Conservation (phyloP, 1,140 invertebrate species). For the Brachionus angularis region DNA sequence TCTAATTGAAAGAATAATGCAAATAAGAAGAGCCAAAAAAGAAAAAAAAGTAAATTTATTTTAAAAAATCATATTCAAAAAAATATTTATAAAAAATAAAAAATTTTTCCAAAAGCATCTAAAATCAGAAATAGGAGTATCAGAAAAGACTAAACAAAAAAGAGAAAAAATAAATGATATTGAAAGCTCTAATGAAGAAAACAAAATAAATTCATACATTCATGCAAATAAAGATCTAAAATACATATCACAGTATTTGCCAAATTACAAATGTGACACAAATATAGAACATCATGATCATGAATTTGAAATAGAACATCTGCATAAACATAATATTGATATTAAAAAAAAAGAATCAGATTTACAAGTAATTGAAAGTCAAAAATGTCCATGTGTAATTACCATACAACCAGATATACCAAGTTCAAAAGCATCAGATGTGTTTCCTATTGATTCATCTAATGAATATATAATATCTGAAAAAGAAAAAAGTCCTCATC, state of each 20-base stretch:
- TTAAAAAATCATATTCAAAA: too few relatives aligned
- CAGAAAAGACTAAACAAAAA: too few relatives aligned
- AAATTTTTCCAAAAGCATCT: neutral
- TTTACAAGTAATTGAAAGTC: too few relatives aligned
- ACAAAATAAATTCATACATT: neutral
- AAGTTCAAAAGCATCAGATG: too few relatives aligned
- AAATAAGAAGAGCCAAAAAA: conserved; percentile 17
- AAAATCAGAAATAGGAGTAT: conserved; percentile 4
- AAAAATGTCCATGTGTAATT: too few relatives aligned
- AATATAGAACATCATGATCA: conserved; percentile 29
- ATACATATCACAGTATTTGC: conserved; percentile 34
- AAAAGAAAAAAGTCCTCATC: too few relatives aligned
- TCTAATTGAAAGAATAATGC: conserved; percentile 50
- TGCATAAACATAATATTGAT: conserved; percentile 18
- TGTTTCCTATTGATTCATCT: too few relatives aligned
- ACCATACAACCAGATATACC: too few relatives aligned
- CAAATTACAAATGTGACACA: conserved; percentile 16
- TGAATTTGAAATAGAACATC: neutral
- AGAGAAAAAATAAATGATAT: neutral
- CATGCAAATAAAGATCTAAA: conserved; percentile 41
- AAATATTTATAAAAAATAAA: neutral
- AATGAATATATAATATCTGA: too few relatives aligned
- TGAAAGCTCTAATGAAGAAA: neutral
- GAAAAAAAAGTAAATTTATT: conserved; percentile 1
- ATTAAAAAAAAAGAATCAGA: neutral